These are phyloP conservation scores for Neomorphus geoffroyi DNA, from an alignment of 2,797 vertebrate species.

Conservation along the genomic window DNA sequence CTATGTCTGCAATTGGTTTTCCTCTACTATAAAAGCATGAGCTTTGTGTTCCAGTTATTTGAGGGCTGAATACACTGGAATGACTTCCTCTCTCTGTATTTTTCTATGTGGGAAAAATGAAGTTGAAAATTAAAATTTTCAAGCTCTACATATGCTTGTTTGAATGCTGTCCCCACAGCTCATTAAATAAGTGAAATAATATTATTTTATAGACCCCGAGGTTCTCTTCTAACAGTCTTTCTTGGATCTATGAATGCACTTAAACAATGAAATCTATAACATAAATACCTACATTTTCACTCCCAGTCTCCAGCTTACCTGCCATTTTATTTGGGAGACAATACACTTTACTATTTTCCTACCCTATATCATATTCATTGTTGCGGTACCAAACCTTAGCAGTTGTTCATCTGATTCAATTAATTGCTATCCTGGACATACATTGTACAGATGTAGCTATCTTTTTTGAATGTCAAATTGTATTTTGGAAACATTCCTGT, in stretches of 20 bases:
- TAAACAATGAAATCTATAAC: neutral
- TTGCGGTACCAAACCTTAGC: neutral
- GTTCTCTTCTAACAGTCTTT: neutral
- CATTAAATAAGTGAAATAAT: neutral
- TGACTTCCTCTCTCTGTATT: neutral
- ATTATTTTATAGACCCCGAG: neutral
- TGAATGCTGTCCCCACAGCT: neutral
- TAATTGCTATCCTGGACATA: neutral
- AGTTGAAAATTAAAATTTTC: neutral
- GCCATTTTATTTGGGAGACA: neutral
- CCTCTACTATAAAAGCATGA: neutral
- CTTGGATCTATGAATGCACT: neutral
- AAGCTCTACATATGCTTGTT: neutral
- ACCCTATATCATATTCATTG: neutral
- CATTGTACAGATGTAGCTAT: neutral
- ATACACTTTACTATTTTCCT: neutral
- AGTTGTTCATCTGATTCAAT: neutral
- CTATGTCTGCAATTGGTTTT: neutral
- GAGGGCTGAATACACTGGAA: neutral
- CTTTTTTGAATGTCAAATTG: neutral
- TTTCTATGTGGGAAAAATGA: neutral
- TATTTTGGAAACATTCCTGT: neutral
- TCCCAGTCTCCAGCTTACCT: neutral
- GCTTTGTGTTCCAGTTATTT: neutral
- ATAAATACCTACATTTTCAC: neutral